phyloP scores from a whole-genome alignment of 92 coral and sea anemone genomes.

The Porites cylindrica region DNA sequence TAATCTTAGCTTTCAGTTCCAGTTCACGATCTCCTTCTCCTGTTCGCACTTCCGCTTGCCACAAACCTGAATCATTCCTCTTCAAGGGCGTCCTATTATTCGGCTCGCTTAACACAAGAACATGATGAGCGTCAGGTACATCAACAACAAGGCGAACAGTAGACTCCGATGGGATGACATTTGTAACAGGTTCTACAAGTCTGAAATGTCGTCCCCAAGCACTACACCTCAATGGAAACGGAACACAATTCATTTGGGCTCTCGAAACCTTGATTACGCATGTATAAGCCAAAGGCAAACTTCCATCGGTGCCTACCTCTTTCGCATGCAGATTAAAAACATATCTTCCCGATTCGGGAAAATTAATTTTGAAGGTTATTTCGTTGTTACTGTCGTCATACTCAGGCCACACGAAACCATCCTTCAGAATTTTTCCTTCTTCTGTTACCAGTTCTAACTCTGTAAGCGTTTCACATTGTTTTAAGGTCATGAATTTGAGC shows the following conservation, averaged over 20 bases:
- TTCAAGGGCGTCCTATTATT: not conserved
- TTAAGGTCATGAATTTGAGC: conserved; percentile 6
- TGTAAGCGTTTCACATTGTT: not conserved
- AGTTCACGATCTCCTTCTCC: conserved; percentile 15
- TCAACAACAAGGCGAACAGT: conserved; percentile 1
- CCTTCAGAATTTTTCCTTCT: conserved; percentile 1
- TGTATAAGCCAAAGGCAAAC: not conserved
- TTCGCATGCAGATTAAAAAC: conserved; percentile 13
- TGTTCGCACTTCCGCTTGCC: conserved; percentile 3
- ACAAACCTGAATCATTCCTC: not conserved
- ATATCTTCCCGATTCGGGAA: conserved; percentile 14
- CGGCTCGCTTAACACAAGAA: not conserved
- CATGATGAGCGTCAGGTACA: conserved; percentile 3
- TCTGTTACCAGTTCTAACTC: conserved; percentile 8
- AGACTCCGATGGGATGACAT: conserved; percentile 1
- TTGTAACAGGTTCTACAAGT: not conserved
- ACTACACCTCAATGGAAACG: not conserved
- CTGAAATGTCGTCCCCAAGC: not conserved
- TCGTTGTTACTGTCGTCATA: not conserved
- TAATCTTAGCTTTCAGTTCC: not conserved
- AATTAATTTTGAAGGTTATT: conserved; percentile 12
- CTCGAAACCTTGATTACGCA: not conserved
- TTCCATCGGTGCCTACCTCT: not conserved
- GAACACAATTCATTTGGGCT: not conserved
- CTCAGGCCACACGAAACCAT: conserved; percentile 4